Evolutionary conservation across 2,888 invertebrate species (phyloP), one percentile per base, ranked within the genome.

Genomic region (Ctenicera cuprea): DNA sequence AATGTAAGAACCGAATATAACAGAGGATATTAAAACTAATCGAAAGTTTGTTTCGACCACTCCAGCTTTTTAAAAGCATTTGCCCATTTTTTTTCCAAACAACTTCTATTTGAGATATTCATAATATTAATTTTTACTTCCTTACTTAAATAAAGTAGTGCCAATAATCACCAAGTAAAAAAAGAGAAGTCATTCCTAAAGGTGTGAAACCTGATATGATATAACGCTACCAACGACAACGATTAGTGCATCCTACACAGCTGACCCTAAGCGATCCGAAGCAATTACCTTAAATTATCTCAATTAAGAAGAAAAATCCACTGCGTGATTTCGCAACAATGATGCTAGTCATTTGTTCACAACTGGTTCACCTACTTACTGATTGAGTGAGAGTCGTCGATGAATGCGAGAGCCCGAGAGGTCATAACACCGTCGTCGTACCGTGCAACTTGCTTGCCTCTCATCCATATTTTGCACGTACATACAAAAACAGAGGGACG

Each of bases 361-460:
- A 79, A 80, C 80, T 81, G 80, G 81, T 80, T 81, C 81, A 80
- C 81, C 81, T 81, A 81, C 80, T 80, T 80, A 75, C 71, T 68
- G 73, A 77, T 73, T 70, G 76, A 82, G 82, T 81, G 82, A 83
- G 82, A 82, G 83, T 82, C 79, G 82, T 74, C 59, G 59, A 59
- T 68, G 68, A 62, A 68, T 68, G 61, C 66, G 16, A 45, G 61
- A 7, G 12, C 12, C 22, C 11, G 18, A 57, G 57, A 57, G 67
- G 67, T 67, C 67, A 67, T 57, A 67, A 26, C 26, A 5, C 5
- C 26, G 26, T 26, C 26, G 26, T 26, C 26, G 26, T 26, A 62
- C 62, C 45, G 63, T 59, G n/a, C 37, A 59, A 18, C 59, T 33
- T 50, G 11, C 26, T 14, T 38, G 33, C n/a, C 9, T 5, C 41